Base-by-base conservation (phyloP, 2,113 vertebrate species). In the Coracopsis vasa region DNA sequence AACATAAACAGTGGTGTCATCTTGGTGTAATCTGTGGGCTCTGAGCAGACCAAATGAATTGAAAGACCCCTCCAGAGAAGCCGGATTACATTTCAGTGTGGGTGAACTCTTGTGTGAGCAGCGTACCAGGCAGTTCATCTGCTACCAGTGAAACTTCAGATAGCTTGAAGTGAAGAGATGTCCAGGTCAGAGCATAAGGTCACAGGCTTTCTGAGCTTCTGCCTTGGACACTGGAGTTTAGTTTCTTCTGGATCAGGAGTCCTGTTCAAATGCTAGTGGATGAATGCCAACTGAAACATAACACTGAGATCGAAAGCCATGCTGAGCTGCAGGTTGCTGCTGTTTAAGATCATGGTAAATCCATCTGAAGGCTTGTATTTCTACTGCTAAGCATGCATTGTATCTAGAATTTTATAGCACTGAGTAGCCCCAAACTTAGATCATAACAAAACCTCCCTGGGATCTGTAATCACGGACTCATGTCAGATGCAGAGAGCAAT, bases 91-190 rank as follows among this genome's bases (percentile, higher is more conserved):
- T 56, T 90, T 80, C 35, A 35, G n/a, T 25, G 9, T 0, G 2
- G 23, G 7, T 31, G 33, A 94, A 18, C 5, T 45, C 41, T 24
- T 21, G 10, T 1, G 0, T 3, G 3, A 50, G 29, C 1, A 0
- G 21, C 5, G 3, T 58, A 10, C 5, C 11, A 51, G 23, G n/a
- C 0, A 0, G 24, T 14, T 85, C 16, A 6, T 28, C 53, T 64
- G 16, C 25, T 35, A 11, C 9, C 13, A 48, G 13, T 1, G 10
- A 61, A 78, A 37, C 9, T 66, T 81, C 69, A 78, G 45, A 27
- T 6, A 78, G 5, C 31, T 17, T 45, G 45, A 56, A 86, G 44
- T 8, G 20, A 71, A 42, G 45, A 54, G n/a, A 25, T 39, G 21
- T 21, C 37, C 45, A 51, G 13, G 2, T 5, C 6, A 33, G 17